A percentile compares a stretch with the other conserved stretches of the same genome.
phyloP scores from a whole-genome alignment of 1,140 invertebrate species.

The Lepidurus couesii region DNA sequence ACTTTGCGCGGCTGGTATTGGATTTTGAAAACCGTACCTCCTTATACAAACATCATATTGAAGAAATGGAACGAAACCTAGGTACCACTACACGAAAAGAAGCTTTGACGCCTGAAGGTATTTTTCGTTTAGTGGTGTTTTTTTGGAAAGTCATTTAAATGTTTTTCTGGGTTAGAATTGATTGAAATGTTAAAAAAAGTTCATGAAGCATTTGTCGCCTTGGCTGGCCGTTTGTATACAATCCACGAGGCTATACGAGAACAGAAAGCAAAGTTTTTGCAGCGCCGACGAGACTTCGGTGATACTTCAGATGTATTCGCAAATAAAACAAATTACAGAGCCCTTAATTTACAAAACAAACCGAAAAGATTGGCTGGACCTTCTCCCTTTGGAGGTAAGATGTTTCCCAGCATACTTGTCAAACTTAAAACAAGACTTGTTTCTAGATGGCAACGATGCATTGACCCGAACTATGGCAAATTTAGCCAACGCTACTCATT shows the following conservation, averaged over 20 bases:
- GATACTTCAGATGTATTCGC: conserved; percentile 75
- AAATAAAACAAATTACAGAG: conserved; percentile 40
- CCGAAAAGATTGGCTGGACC: conserved; percentile 43
- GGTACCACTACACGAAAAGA: conserved; percentile 59
- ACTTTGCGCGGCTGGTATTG: conserved; percentile 64
- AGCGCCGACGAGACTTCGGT: conserved; percentile 68
- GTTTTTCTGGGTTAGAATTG: conserved; percentile 54
- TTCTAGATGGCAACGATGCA: conserved; percentile 49
- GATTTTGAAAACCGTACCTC: conserved; percentile 58
- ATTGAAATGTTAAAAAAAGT: conserved; percentile 66
- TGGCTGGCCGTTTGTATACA: conserved; percentile 74
- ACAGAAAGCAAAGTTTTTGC: conserved; percentile 75
- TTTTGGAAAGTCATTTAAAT: conserved; percentile 26
- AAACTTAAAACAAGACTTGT: conserved; percentile 55
- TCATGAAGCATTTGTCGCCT: conserved; percentile 74
- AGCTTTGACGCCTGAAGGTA: conserved; percentile 61
- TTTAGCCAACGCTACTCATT: conserved; percentile 49
- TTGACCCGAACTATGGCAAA: conserved; percentile 50
- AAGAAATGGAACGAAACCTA: conserved; percentile 65
- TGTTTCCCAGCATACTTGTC: conserved; percentile 21
- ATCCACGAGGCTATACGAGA: conserved; percentile 60
- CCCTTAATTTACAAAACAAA: conserved; percentile 37
- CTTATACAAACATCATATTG: conserved; percentile 62
- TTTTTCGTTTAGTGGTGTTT: conserved; percentile 36
- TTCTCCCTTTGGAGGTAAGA: conserved; percentile 45